Percentiles rank a stretch among this genome's conserved stretches.
phyloP scores from a whole-genome alignment of 2,797 vertebrate genomes.

The Cercopithecus neglectus region DNA sequence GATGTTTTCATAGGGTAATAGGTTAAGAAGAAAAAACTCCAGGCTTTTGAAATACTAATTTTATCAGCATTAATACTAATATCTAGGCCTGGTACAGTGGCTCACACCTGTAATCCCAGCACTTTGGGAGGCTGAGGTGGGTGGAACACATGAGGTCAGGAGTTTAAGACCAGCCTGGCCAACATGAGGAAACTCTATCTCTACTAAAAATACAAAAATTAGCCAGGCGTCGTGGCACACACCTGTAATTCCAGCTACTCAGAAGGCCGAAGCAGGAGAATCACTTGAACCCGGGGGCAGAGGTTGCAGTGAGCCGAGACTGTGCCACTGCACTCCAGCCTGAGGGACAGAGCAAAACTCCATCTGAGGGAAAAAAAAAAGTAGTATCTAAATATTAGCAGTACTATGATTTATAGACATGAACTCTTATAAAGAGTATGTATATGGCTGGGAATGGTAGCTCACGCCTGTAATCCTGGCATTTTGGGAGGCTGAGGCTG shows the following conservation, averaged over 20 bases:
- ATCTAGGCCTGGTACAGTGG: background rate
- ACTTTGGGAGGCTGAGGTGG: background rate
- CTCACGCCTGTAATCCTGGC: too few relatives aligned
- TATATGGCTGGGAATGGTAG: too few relatives aligned
- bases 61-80: background rate
- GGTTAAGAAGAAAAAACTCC: conserved; percentile 52
- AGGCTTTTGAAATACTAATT: conserved; percentile 22
- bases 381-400: background rate
- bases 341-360: too few relatives aligned
- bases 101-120: background rate
- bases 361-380: background rate
- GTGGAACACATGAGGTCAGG: background rate
- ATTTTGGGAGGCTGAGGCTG: too few relatives aligned
- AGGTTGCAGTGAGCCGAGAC: too few relatives aligned
- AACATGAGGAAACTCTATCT: background rate
- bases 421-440: background rate
- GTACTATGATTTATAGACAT: background rate
- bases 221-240: background rate
- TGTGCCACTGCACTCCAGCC: too few relatives aligned
- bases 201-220: background rate
- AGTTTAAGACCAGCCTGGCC: background rate
- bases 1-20: conserved; percentile 16
- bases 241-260: background rate
- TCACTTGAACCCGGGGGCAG: background rate
- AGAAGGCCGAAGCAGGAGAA: background rate